Conservation (phyloP, 2,797 vertebrate species). For the Taeniopygia guttata region DNA sequence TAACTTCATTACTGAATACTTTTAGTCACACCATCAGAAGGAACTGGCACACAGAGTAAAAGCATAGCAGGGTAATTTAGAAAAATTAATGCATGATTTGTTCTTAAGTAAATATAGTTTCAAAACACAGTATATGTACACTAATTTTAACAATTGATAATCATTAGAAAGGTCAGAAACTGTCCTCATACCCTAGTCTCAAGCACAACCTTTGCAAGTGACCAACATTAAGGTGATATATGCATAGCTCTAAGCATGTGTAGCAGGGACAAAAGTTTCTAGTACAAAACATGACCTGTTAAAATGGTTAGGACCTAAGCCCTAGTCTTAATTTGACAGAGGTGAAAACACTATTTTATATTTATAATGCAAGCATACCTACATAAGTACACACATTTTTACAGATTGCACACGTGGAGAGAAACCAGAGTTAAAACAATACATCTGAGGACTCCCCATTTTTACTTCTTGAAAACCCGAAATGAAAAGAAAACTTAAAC, state of each 20-base stretch:
- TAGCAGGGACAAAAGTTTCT: background rate
- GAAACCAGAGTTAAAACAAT: background rate
- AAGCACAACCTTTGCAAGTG: background rate
- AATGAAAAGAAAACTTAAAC: background rate
- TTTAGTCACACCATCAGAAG: background rate
- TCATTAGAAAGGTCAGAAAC: background rate
- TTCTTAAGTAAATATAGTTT: background rate
- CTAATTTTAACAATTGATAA: background rate
- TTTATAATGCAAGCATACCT: accelerated
- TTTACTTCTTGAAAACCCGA: background rate
- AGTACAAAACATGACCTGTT: accelerated
- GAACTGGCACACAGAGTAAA: background rate
- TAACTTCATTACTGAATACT: background rate
- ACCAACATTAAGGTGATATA: background rate
- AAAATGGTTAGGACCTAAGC: background rate
- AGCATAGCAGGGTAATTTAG: background rate
- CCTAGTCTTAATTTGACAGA: background rate
- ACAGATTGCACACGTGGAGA: accelerated
- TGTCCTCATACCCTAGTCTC: background rate
- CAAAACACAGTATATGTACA: background rate
- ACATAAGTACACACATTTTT: background rate
- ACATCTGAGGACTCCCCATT: background rate
- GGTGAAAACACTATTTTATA: background rate
- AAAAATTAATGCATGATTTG: background rate
- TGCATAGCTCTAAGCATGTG: background rate